Base-by-base conservation (phyloP, 2,113 vertebrate species). In the Perognathus longimembris region DNA sequence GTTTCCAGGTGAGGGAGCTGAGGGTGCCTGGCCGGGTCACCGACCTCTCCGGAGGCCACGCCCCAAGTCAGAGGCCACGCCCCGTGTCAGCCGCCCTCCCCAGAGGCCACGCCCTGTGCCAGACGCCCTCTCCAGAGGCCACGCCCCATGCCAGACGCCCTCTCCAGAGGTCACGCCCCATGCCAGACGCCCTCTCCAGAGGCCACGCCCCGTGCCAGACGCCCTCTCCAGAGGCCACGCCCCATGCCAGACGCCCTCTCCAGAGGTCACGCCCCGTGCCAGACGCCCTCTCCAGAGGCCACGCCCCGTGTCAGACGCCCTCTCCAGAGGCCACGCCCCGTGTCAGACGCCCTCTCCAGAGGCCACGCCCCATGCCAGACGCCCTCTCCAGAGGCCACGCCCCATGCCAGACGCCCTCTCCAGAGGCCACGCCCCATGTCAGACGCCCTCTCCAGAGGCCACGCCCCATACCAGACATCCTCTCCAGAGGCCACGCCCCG, bases 141-240 rank as follows among this genome's bases (percentile, higher is more conserved):
- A n/a, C n/a, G n/a, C n/a, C n/a, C n/a, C n/a, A n/a, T n/a, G n/a
- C n/a, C n/a, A n/a, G n/a, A 32, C 1, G 38, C 24, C 3, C 36
- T 34, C 75, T 59, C 36, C 10, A 50, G 45, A 54, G 9, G 21
- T 3, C 36, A 34, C 24, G 12, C 38, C 24, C 42, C 38, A 17
- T 0, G 5, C 50, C 40, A 17, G 22, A 12, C 5, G 0, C 22
- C 0, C 22, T 0, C 38, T 7, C n/a, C n/a, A n/a, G n/a, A n/a
- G n/a, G n/a, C n/a, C n/a, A n/a, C n/a, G n/a, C n/a, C n/a, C n/a
- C n/a, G n/a, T n/a, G n/a, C n/a, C n/a, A n/a, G n/a, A 32, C 1
- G 38, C 24, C 3, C 36, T 34, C 75, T 59, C 36, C 10, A 50
- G 45, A 54, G 9, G 21, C 5, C 36, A 34, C 24, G 12, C 38